These are phyloP conservation scores for Schizopygopsis malacanthus DNA, from an alignment of 2,797 vertebrate genomes.

Conservation along the genomic window DNA sequence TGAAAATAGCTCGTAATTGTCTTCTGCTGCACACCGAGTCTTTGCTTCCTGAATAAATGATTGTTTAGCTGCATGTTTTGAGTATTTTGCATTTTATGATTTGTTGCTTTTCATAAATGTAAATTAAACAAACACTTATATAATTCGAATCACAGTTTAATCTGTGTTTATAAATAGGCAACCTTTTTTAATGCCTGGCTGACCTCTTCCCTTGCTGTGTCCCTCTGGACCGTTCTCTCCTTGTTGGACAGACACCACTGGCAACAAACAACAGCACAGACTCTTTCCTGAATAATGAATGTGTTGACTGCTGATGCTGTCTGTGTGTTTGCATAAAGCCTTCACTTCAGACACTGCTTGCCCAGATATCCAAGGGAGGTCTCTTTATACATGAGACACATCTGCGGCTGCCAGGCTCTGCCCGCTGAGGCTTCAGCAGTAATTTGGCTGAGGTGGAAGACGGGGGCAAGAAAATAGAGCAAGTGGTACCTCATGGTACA, in stretches of 20 bases:
- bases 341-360: slow-evolving; percentile 52
- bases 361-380: slow-evolving; percentile 54
- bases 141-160: neutral
- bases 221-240: slow-evolving; percentile 18
- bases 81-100: neutral
- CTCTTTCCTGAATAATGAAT: slow-evolving; percentile 63
- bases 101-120: neutral
- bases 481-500: slow-evolving; percentile 42
- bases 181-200: slow-evolving; percentile 18
- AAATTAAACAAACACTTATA: slow-evolving; percentile 6
- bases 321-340: slow-evolving; percentile 58
- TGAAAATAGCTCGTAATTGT: neutral
- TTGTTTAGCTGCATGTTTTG: neutral
- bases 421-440: slow-evolving; percentile 42
- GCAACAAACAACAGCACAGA: slow-evolving; percentile 41
- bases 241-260: slow-evolving; percentile 49
- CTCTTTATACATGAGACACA: slow-evolving; percentile 51
- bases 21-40: neutral
- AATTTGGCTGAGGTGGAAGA: slow-evolving; percentile 49
- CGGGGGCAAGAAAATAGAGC: slow-evolving; percentile 49
- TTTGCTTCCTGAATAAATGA: neutral
- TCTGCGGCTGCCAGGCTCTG: slow-evolving; percentile 31
- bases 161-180: slow-evolving; percentile 25
- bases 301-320: slow-evolving; percentile 54
- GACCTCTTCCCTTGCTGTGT: slow-evolving; percentile 32